Evolutionary conservation across 2,113 vertebrate genomes (phyloP), one percentile per base, ranked within the genome.

Genomic region (Hippocampus comes): DNA sequence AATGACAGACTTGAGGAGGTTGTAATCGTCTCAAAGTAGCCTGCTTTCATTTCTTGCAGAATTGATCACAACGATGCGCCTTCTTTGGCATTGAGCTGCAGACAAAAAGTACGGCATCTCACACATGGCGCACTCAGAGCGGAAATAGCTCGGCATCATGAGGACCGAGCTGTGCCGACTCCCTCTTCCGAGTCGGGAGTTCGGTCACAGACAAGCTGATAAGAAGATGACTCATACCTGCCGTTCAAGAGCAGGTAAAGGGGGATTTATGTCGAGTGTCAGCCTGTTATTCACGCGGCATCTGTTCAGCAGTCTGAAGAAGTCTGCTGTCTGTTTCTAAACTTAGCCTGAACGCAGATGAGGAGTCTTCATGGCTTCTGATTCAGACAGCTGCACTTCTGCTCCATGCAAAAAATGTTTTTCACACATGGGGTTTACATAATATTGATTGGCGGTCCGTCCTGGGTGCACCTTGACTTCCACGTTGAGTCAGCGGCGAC

Each of bases 201-300:
- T 86, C 78, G 41, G 77, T 88, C 72, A 65, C 78, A 81, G 87
- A 86, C 78, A 78, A 76, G 78, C 71, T 68, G 81, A 85, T 86
- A 84, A 87, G 71, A 72, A 75, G 85, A 87, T 89, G 88, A 88
- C 76, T 91, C 87, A 86, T 66, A 20, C 81, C 82, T 48, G 70
- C 74, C 1, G 30, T 82, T 82, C 79, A 83, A 70, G 66, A 77
- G 75, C 76, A 81, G 80, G 85, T 89, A 80, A 85, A 87, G 64
- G 55, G 49, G 43, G 69, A 1, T 61, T 56, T 77, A 70, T 77
- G 49, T 70, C 23, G 57, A 64, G 60, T 76, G 64, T 63, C 49
- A 71, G 65, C 63, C 73, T 84, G 73, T 71, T 86, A 73, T 76
- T 84, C 73, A 68, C 81, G 70, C 55, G 23, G 34, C 72, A 0